Conservation (phyloP, 2,113 vertebrate species). For the Ctenomys sociabilis region DNA sequence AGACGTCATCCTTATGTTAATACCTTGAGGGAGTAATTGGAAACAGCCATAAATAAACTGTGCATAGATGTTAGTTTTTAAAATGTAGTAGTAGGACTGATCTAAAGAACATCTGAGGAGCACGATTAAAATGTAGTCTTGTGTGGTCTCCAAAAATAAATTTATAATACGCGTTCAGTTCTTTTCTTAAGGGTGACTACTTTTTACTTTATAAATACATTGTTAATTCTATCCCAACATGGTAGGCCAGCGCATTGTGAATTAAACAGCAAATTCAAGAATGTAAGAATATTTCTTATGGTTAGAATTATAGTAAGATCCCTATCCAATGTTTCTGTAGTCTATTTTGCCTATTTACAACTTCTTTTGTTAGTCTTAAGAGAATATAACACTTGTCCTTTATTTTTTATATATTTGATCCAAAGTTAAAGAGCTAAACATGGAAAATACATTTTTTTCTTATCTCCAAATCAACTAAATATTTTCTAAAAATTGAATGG, state of each 20-base stretch:
- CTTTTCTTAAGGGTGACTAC: conserved; percentile 43
- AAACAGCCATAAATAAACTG: conserved; percentile 67
- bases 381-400: neutral
- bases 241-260: neutral
- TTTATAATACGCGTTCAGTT: neutral
- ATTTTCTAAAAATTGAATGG: neutral
- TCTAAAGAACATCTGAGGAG: conserved; percentile 66
- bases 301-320: neutral
- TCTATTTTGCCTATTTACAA: neutral
- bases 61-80: conserved; percentile 36
- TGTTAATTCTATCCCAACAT: neutral
- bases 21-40: conserved; percentile 55
- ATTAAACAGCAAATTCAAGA: neutral
- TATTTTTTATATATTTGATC: neutral
- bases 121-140: conserved; percentile 45
- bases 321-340: neutral
- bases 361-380: neutral
- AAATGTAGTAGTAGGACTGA: conserved; percentile 23
- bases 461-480: conserved; percentile 35
- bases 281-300: neutral
- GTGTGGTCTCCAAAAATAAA: conserved; percentile 71
- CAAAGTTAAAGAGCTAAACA: conserved; percentile 32
- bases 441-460: neutral
- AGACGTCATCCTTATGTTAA: conserved; percentile 52
- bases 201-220: conserved; percentile 53